Conservation (phyloP, 92 coral and sea anemone species). For the Palythoa heliodiscus region DNA sequence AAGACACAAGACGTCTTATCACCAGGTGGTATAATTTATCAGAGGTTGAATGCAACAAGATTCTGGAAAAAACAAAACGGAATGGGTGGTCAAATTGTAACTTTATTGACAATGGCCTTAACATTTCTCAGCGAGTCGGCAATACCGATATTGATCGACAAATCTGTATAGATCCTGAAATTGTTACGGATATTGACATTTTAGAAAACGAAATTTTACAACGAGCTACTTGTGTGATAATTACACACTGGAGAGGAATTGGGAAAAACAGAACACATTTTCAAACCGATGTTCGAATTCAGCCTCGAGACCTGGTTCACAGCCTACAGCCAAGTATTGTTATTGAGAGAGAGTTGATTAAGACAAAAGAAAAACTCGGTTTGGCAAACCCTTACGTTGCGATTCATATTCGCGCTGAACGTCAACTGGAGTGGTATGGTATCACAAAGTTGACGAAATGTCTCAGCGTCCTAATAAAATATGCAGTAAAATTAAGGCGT, state of each 20-base stretch:
- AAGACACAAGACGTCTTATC: conserved; percentile 64
- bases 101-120: conserved; percentile 84
- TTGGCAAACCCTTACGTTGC: conserved; percentile 69
- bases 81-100: conserved; percentile 85
- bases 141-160: conserved; percentile 70
- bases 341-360: conserved; percentile 61
- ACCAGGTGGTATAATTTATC: conserved; percentile 80
- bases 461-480: conserved; percentile 58
- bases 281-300: conserved; percentile 61
- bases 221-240: conserved; percentile 71
- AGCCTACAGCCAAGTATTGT: conserved; percentile 66
- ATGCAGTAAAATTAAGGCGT: conserved; percentile 59
- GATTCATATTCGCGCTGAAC: conserved; percentile 88
- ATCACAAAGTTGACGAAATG: conserved; percentile 65
- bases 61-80: conserved; percentile 37
- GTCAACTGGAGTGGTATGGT: conserved; percentile 94
- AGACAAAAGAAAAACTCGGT: conserved; percentile 52
- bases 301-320: conserved; percentile 76
- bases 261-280: conserved; percentile 88
- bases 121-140: conserved; percentile 80
- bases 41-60: conserved; percentile 44
- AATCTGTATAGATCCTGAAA: conserved; percentile 89
- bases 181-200: conserved; percentile 54
- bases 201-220: conserved; percentile 69
- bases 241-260: conserved; percentile 92